Evolutionary conservation across 2,888 invertebrate species (phyloP), one percentile per base, ranked within the genome.

Genomic region (Euzophera pinguis): DNA sequence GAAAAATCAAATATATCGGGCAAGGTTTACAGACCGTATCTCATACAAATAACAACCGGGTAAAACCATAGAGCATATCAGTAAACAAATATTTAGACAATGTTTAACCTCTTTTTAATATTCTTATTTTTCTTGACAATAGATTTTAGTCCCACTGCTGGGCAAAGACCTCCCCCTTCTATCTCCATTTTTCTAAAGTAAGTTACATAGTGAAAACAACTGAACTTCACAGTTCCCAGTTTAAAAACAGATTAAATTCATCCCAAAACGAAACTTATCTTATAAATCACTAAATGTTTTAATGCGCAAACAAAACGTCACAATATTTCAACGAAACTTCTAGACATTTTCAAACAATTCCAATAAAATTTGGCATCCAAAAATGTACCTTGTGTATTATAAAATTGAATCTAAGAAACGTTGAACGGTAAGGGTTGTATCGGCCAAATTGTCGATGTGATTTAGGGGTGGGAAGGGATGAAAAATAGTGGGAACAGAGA

Each of bases 231-330:
- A 41, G 32, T 32, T n/a, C 16, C 27, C 45, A 45, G 45, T 14
- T 45, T 45, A 32, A 32, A 45, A 45, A 45, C 45, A 45, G 45
- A 45, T 45, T 32, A 45, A 45, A 45, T 45, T 45, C 3, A 45
- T 34, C 10, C 29, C 9, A 45, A 45, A 45, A 16, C 16, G 8
- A 13, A 45, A 45, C 45, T 45, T 34, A 13, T 13, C 32, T 45
- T 45, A 32, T 45, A 45, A 45, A 45, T 45, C 45, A 45, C 45
- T 45, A 16, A 45, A 45, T 14, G 45, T 45, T 45, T 45, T 45
- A 32, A 45, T 34, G 45, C 45, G 45, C 32, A 32, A 45, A 45
- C 45, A 45, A 4, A 45, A 45, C 34, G 34, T 45, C 45, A 45
- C 45, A 45, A 45, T 45, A 45, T 45, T 45, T 45, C 45, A 45